phyloP scores from a whole-genome alignment of 2,888 invertebrate genomes.

The Sericinus montela region DNA sequence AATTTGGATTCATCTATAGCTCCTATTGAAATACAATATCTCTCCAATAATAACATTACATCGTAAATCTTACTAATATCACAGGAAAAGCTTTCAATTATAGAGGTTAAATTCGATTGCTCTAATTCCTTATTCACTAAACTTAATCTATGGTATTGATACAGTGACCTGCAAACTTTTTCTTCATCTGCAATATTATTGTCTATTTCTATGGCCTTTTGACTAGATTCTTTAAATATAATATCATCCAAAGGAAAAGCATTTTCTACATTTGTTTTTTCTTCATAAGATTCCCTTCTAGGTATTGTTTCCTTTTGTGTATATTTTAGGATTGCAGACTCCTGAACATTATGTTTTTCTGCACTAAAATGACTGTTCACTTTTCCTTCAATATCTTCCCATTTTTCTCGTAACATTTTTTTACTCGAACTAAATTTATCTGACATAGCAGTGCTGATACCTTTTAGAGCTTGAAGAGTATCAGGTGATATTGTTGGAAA shows the following conservation, averaged over 20 bases:
- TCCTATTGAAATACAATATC: slow-evolving; percentile 61
- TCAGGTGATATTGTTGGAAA: slow-evolving; percentile 58
- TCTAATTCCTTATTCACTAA: slow-evolving; percentile 60
- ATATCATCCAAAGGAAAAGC: slow-evolving; percentile 46
- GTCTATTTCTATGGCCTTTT: slow-evolving; percentile 58
- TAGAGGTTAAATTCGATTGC: slow-evolving; percentile 61
- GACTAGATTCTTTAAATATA: slow-evolving; percentile 70
- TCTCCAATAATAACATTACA: slow-evolving; percentile 59
- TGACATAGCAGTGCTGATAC: slow-evolving; percentile 67
- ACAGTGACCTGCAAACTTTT: slow-evolving; percentile 56
- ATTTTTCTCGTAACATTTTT: slow-evolving; percentile 75
- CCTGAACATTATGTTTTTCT: slow-evolving; percentile 42
- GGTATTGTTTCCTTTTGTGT: slow-evolving; percentile 30
- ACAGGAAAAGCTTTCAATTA: slow-evolving; percentile 63
- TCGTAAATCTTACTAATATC: slow-evolving; percentile 66
- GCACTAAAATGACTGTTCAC: slow-evolving; percentile 56
- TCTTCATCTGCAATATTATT: slow-evolving; percentile 50
- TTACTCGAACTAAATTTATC: slow-evolving; percentile 75
- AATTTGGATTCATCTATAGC: slow-evolving; percentile 59
- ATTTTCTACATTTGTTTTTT: slow-evolving; percentile 31
- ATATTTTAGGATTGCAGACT: slow-evolving; percentile 15
- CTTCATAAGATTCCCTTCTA: slow-evolving; percentile 39
- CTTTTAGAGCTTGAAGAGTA: slow-evolving; percentile 73
- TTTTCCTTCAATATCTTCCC: slow-evolving; percentile 73
- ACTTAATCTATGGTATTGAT: slow-evolving; percentile 69